phyloP scores from a whole-genome alignment of 2,113 vertebrate species.

The Puntigrus tetrazona region DNA sequence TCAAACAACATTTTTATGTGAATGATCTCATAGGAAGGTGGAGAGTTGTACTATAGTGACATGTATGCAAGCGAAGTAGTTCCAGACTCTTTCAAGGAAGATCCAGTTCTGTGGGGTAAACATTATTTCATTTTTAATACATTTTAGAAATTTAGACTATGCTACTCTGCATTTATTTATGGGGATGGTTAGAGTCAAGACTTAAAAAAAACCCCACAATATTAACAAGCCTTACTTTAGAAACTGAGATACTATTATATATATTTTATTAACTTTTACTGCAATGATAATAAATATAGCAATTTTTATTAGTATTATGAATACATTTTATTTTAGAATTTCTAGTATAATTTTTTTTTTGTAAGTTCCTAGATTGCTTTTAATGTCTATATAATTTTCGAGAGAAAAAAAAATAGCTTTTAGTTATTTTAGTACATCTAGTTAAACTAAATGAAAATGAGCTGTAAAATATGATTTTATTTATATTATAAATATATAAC shows the following conservation, averaged over 20 bases:
- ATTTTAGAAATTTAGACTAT: neutral
- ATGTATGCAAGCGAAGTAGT: slow-evolving; percentile 73
- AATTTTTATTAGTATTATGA: neutral
- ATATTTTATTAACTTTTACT: neutral
- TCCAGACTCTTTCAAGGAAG: slow-evolving; percentile 71
- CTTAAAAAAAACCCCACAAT: neutral
- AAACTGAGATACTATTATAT: neutral
- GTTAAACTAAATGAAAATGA: neutral
- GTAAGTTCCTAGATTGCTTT: neutral
- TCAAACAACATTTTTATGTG: neutral
- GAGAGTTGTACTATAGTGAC: slow-evolving; percentile 77
- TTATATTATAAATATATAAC: too few relatives aligned
- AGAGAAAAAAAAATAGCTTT: neutral
- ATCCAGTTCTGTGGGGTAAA: slow-evolving; percentile 72
- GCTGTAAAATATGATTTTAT: too few relatives aligned
- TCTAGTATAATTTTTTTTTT: neutral
- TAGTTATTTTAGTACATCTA: neutral
- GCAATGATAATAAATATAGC: neutral
- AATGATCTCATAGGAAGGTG: slow-evolving; percentile 65
- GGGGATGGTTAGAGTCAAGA: neutral
- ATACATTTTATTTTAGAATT: neutral
- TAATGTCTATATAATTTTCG: neutral
- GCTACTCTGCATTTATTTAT: neutral
- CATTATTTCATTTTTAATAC: neutral
- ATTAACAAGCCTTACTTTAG: neutral